These are phyloP conservation scores for Eurypyga helias DNA, from an alignment of 2,113 vertebrate genomes.

Conservation along the genomic window DNA sequence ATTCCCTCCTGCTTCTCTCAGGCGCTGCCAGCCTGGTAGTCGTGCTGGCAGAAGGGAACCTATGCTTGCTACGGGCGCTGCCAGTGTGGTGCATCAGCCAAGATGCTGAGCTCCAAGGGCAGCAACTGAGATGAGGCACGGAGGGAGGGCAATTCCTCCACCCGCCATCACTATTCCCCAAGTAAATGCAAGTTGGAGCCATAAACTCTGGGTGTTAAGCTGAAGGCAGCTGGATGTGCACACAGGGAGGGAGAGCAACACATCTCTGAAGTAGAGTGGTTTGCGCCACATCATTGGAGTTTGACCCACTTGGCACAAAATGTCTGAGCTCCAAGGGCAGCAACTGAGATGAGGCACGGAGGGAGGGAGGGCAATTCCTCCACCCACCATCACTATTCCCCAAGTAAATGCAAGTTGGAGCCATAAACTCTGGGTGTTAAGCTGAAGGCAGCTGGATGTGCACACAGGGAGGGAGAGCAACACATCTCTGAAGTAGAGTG, in stretches of 20 bases:
- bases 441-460: fast-evolving
- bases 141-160: not conserved
- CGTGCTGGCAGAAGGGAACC: not conserved
- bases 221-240: fast-evolving
- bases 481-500: fast-evolving
- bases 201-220: not conserved
- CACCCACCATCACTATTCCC: not conserved
- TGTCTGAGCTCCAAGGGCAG: not conserved
- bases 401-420: not conserved
- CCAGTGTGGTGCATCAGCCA: fast-evolving
- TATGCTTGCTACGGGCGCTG: fast-evolving
- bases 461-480: not conserved
- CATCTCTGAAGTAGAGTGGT: no score
- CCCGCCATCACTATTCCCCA: not conserved
- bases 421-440: not conserved
- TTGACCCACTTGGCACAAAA: no score
- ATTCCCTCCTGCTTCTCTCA: not conserved
- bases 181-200: not conserved
- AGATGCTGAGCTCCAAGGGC: not conserved
- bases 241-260: fast-evolving
- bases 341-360: not conserved
- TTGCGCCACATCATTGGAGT: no score
- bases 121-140: not conserved
- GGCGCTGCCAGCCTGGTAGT: not conserved
- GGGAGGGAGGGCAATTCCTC: not conserved